These are phyloP conservation scores for Electrophaes corylata DNA, from an alignment of 2,888 invertebrate species.

Conservation along the genomic window DNA sequence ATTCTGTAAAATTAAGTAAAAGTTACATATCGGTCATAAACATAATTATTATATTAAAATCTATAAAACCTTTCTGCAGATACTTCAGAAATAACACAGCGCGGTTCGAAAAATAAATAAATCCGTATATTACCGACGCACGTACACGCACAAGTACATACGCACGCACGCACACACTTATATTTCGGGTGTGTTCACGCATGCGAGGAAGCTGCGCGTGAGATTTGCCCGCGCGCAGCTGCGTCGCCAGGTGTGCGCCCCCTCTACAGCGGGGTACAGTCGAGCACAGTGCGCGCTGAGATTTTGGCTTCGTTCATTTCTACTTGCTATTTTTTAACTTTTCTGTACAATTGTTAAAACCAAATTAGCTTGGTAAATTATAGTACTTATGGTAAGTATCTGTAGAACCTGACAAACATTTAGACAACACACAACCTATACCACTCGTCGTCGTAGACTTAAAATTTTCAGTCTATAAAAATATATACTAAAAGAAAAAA, in stretches of 20 bases:
- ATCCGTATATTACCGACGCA: slow-evolving; percentile 13
- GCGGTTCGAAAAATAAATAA: slow-evolving; percentile 18
- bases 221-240: slow-evolving; percentile 81
- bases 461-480: too few relatives aligned
- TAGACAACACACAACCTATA: too few relatives aligned
- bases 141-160: slow-evolving; percentile 27
- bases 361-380: too few relatives aligned
- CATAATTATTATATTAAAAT: too few relatives aligned
- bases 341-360: too few relatives aligned
- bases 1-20: too few relatives aligned
- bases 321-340: not conserved
- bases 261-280: slow-evolving; percentile 56
- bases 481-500: too few relatives aligned
- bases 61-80: not conserved
- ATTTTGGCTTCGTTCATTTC: not conserved
- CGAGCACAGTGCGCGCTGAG: slow-evolving; percentile 28
- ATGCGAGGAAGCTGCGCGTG: slow-evolving; percentile 83
- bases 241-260: slow-evolving; percentile 81
- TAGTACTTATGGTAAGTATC: too few relatives aligned
- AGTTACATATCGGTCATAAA: too few relatives aligned
- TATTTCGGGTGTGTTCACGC: slow-evolving; percentile 58
- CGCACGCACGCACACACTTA: slow-evolving; percentile 26
- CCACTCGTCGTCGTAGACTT: too few relatives aligned
- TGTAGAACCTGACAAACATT: too few relatives aligned
- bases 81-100: slow-evolving; percentile 10